phyloP scores from a whole-genome alignment of 2,797 vertebrate genomes.

The Anniella stebbinsi region DNA sequence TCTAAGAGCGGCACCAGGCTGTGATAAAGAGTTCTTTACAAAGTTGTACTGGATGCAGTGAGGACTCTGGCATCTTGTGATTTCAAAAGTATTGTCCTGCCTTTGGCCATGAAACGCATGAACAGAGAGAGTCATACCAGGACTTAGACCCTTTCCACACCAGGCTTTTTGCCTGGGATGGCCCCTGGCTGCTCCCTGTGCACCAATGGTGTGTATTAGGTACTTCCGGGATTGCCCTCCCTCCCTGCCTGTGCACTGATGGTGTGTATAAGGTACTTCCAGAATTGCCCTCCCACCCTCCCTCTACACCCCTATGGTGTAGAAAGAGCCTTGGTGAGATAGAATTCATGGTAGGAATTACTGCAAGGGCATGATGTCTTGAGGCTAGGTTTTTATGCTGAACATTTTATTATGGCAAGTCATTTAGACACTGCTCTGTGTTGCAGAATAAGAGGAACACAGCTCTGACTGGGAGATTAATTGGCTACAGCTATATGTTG shows the following conservation, averaged over 20 bases:
- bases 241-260: too few species aligned
- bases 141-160: too few species aligned
- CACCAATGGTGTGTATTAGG: too few species aligned
- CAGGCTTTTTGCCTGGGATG: too few species aligned
- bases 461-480: background rate
- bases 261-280: too few species aligned
- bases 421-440: background rate
- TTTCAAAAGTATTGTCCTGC: background rate
- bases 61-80: background rate
- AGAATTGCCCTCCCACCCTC: too few species aligned
- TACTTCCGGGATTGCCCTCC: too few species aligned
- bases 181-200: too few species aligned
- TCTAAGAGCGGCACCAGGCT: background rate
- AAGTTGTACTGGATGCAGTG: background rate
- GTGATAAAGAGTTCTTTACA: background rate
- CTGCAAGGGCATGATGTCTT: background rate
- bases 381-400: background rate
- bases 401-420: background rate
- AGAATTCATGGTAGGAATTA: background rate
- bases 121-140: background rate
- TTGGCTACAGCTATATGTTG: background rate
- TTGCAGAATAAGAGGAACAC: background rate
- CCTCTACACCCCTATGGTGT: too few species aligned
- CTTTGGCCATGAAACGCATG: background rate
- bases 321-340: too few species aligned